Evolutionary conservation across 2,113 vertebrate genomes (phyloP).

Genomic region (Lagopus muta): DNA sequence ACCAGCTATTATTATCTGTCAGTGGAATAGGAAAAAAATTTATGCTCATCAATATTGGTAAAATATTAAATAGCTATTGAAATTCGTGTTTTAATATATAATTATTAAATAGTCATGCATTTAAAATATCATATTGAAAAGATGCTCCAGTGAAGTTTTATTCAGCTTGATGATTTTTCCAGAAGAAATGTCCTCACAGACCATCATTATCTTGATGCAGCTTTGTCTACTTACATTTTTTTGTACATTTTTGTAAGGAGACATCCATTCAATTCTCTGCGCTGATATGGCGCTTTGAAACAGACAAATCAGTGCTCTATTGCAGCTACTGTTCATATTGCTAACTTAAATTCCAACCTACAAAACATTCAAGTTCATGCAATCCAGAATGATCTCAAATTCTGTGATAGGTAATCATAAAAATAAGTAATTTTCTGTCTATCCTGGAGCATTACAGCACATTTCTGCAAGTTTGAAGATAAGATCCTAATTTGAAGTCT

Average conservation of each 20-base stretch:
- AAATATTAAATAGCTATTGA: background rate
- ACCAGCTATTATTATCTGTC: background rate
- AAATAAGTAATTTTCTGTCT: background rate
- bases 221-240: background rate
- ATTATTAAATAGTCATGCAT: background rate
- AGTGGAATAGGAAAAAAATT: background rate
- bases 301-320: background rate
- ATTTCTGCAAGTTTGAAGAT: background rate
- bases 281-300: background rate
- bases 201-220: rapidly evolving
- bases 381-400: background rate
- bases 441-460: background rate
- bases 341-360: background rate
- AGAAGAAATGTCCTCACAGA: background rate
- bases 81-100: background rate
- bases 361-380: background rate
- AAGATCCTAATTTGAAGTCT: background rate
- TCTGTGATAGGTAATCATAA: background rate
- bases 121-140: background rate
- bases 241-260: background rate
- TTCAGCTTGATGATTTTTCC: background rate
- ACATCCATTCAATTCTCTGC: background rate
- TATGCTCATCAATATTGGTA: background rate
- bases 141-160: background rate
- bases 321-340: background rate